Evolutionary conservation across 2,888 invertebrate genomes (phyloP).

Genomic region (Pogonocherus hispidulus): DNA sequence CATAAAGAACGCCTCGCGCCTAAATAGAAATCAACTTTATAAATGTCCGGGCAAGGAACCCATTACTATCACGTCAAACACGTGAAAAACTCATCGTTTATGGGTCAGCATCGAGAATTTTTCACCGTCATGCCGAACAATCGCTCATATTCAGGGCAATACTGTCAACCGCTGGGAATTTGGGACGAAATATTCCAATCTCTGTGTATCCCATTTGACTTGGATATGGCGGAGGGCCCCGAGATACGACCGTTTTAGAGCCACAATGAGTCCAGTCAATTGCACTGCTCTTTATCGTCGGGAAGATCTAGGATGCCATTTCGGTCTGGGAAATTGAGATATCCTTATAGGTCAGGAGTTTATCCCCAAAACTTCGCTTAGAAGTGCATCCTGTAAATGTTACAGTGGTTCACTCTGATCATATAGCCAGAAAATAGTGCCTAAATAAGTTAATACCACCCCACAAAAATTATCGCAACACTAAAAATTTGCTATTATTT

Average conservation of each 20-base stretch:
- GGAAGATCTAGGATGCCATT: constrained; percentile 40
- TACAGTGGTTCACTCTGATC: too few relatives aligned
- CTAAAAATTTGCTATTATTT: too few relatives aligned
- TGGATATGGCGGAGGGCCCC: constrained; percentile 46
- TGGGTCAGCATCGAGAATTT: constrained; percentile 11
- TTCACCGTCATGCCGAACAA: constrained; percentile 15
- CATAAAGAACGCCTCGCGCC: constrained; percentile 24
- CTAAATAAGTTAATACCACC: too few relatives aligned
- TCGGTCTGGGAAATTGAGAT: constrained; percentile 19
- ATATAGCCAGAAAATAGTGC: too few relatives aligned
- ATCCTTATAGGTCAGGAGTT: neutral
- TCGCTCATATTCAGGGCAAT: constrained; percentile 22
- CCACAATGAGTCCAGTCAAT: constrained; percentile 51
- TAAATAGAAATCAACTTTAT: constrained; percentile 32
- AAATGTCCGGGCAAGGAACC: constrained; percentile 25
- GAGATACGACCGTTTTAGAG: constrained; percentile 49
- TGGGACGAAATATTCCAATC: constrained; percentile 50
- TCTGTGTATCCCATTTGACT: constrained; percentile 52
- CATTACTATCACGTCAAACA: constrained; percentile 27
- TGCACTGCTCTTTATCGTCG: constrained; percentile 50
- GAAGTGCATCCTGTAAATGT: neutral
- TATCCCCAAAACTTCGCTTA: too few relatives aligned
- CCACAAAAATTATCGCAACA: too few relatives aligned
- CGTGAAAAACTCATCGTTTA: constrained; percentile 19
- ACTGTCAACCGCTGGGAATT: constrained; percentile 22